A percentile compares a stretch with the other conserved stretches of the same genome.
Evolutionary conservation across 2,888 invertebrate genomes (phyloP).

Genomic region (Parapristionchus giblindavisi): DNA sequence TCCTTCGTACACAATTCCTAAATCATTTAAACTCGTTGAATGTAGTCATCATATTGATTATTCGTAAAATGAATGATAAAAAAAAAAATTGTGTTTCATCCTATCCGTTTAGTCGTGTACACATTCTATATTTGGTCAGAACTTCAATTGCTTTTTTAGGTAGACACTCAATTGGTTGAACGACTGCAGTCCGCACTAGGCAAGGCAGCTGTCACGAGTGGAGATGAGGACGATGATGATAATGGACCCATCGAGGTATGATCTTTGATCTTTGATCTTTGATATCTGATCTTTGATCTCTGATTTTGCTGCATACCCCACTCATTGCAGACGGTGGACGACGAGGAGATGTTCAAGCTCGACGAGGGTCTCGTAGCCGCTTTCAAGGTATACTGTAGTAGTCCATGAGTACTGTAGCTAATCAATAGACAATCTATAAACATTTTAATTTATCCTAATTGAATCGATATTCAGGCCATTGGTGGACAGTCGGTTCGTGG

Average conservation of each 20-base stretch:
- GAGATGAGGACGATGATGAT: conserved; percentile 30
- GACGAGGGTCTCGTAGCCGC: conserved; percentile 52
- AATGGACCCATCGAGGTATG: no score
- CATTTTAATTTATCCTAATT: not conserved
- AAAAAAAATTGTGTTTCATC: no score
- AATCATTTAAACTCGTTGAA: no score
- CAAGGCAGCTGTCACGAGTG: conserved; percentile 48
- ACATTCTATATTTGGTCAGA: no score
- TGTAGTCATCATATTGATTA: no score
- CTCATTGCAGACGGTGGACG: conserved; percentile 42
- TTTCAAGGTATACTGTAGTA: conserved; percentile 41
- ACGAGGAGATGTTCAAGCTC: conserved; percentile 55
- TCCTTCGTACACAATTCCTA: no score
- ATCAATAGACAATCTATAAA: not conserved
- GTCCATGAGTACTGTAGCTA: not conserved
- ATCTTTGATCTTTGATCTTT: no score
- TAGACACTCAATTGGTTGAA: conserved; percentile 51
- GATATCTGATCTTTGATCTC: no score
- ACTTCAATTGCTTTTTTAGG: no score
- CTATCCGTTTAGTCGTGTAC: no score
- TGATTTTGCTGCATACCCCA: no score
- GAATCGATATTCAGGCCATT: not conserved
- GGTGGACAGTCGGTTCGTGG: conserved; percentile 9
- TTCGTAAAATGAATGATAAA: no score
- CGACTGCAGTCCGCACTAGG: conserved; percentile 53